Conservation (phyloP, 1,140 invertebrate species). For the Lepidurus apus region DNA sequence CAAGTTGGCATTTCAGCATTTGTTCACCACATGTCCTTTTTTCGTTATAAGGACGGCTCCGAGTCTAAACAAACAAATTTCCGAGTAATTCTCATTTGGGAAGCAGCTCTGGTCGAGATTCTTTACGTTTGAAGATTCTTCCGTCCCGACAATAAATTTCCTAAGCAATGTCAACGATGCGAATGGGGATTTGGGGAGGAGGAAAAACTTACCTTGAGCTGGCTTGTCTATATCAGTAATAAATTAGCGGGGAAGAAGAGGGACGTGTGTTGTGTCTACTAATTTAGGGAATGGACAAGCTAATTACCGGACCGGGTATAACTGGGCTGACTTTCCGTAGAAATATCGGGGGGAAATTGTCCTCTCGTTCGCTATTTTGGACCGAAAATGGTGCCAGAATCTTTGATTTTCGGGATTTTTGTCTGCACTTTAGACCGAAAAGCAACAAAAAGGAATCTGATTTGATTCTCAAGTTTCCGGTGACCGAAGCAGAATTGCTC, state of each 20-base stretch:
- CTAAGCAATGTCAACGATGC: background rate
- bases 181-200: background rate
- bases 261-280: background rate
- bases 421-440: too few species aligned
- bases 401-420: background rate
- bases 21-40: background rate
- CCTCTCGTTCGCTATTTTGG: background rate
- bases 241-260: background rate
- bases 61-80: slow-evolving; percentile 10
- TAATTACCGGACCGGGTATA: background rate
- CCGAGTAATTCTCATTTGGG: background rate
- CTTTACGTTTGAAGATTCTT: background rate
- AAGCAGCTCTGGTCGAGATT: background rate
- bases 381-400: background rate
- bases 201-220: slow-evolving; percentile 5
- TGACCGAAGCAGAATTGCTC: too few species aligned
- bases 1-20: background rate
- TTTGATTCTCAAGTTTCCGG: background rate
- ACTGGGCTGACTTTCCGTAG: background rate
- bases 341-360: background rate
- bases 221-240: background rate
- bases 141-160: background rate
- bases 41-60: background rate
- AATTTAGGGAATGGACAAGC: slow-evolving; percentile 5
- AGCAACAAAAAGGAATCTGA: background rate